phyloP scores from a whole-genome alignment of 2,113 vertebrate species.

The Oryzias curvinotus region DNA sequence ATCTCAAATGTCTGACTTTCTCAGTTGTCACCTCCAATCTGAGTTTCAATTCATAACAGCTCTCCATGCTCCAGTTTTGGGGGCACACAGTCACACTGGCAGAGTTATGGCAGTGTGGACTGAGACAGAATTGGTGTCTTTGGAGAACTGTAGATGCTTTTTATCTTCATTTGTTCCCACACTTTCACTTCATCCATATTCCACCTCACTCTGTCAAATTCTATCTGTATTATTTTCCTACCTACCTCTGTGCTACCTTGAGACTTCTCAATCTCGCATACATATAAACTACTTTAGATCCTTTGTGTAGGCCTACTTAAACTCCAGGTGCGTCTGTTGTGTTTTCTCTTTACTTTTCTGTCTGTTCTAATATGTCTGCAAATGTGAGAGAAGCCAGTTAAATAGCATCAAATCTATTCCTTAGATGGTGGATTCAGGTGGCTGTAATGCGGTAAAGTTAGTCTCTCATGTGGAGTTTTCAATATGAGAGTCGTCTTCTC shows the following conservation, averaged over 20 bases:
- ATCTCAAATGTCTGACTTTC: constrained; percentile 40
- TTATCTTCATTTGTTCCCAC: constrained; percentile 43
- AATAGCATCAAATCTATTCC: too few relatives aligned
- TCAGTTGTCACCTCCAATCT: constrained; percentile 61
- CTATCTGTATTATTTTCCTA: constrained; percentile 20
- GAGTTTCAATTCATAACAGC: constrained; percentile 57
- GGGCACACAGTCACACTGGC: constrained; percentile 4
- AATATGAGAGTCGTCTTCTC: not conserved
- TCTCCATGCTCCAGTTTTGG: constrained; percentile 21
- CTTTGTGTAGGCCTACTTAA: not conserved
- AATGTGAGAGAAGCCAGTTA: not conserved
- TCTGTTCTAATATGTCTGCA: not conserved
- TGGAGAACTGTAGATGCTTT: constrained; percentile 45
- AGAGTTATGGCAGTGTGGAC: constrained; percentile 22
- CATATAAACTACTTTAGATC: constrained; percentile 3
- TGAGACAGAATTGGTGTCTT: constrained; percentile 45
- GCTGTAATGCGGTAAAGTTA: too few relatives aligned
- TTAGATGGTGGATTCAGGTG: too few relatives aligned
- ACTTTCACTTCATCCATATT: constrained; percentile 38
- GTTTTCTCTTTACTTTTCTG: constrained; percentile 7
- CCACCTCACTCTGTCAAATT: not conserved
- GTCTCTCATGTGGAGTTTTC: too few relatives aligned
- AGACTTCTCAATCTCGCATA: not conserved
- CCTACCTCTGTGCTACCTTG: constrained; percentile 1
- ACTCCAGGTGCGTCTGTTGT: constrained; percentile 19